A percentile compares a stretch with the other conserved stretches of the same genome.
phyloP scores from a whole-genome alignment of 2,113 vertebrate genomes.

The Gambusia affinis region DNA sequence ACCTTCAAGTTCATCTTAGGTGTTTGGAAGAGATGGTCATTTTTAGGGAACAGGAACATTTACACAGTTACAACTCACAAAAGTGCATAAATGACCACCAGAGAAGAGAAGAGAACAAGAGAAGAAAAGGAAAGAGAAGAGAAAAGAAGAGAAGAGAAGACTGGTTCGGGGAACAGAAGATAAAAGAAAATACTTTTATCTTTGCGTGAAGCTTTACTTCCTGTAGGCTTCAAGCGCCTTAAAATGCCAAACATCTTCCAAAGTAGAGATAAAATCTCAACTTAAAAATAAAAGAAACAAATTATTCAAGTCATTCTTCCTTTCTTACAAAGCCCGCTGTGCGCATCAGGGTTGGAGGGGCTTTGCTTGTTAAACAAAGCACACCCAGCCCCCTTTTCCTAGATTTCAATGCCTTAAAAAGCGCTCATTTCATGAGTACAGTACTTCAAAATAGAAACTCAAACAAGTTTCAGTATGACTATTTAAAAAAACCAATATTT shows the following conservation, averaged over 20 bases:
- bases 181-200: conserved; percentile 42
- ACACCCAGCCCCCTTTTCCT: conserved; percentile 63
- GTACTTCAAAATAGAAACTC: conserved; percentile 78
- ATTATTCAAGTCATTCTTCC: conserved; percentile 75
- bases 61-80: conserved; percentile 74
- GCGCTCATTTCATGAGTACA: conserved; percentile 84
- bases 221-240: conserved; percentile 48
- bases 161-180: conserved; percentile 16
- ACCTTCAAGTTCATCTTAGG: conserved; percentile 53
- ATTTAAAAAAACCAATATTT: conserved; percentile 55
- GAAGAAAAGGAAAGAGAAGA: conserved; percentile 8
- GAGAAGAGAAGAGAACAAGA: conserved; percentile 21
- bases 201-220: conserved; percentile 53
- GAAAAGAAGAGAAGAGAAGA: conserved; percentile 14
- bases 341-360: conserved; percentile 66
- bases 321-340: conserved; percentile 74
- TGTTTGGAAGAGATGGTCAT: conserved; percentile 50
- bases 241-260: conserved; percentile 57
- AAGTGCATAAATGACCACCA: conserved; percentile 77
- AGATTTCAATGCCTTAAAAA: conserved; percentile 77
- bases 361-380: conserved; percentile 51
- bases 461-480: conserved; percentile 70
- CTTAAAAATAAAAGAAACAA: conserved; percentile 23
- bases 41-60: conserved; percentile 58
- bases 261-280: conserved; percentile 51